Percentiles rank a stretch among this genome's conserved stretches.
Evolutionary conservation across 2,797 vertebrate species (phyloP).

Genomic region (Gallinago solitaria): DNA sequence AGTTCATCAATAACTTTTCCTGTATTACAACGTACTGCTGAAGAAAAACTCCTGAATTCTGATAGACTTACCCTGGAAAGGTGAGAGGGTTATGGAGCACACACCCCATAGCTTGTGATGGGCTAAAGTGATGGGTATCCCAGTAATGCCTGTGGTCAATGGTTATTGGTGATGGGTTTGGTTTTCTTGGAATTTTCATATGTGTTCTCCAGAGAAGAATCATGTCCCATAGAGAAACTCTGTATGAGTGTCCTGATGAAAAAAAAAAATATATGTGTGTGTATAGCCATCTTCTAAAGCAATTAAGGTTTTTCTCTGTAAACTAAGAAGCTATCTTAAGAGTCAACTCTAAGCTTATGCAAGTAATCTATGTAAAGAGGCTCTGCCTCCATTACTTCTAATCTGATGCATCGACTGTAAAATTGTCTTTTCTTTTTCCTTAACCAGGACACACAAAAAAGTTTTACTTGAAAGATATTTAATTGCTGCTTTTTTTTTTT

Average conservation of each 20-base stretch:
- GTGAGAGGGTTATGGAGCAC: slow-evolving; percentile 58
- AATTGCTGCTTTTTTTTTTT: not conserved
- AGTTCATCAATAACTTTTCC: slow-evolving; percentile 77
- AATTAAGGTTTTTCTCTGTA: not conserved
- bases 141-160: not conserved
- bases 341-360: not conserved
- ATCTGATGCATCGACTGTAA: not conserved
- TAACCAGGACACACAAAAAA: not conserved
- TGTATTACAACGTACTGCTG: slow-evolving; percentile 75
- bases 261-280: too few relatives aligned
- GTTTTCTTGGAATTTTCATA: not conserved
- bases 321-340: not conserved
- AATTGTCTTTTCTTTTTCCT: not conserved
- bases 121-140: not conserved
- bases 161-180: not conserved
- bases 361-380: not conserved
- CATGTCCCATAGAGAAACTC: not conserved
- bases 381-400: not conserved
- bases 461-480: not conserved
- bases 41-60: slow-evolving; percentile 80
- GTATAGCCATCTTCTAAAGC: not conserved
- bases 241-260: not conserved
- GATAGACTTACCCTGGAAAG: slow-evolving; percentile 89
- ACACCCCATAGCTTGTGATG: accelerated
- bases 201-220: not conserved